Evolutionary conservation across 2,113 vertebrate genomes (phyloP), one percentile per base, ranked within the genome.

Genomic region (Coreoperca whiteheadi): DNA sequence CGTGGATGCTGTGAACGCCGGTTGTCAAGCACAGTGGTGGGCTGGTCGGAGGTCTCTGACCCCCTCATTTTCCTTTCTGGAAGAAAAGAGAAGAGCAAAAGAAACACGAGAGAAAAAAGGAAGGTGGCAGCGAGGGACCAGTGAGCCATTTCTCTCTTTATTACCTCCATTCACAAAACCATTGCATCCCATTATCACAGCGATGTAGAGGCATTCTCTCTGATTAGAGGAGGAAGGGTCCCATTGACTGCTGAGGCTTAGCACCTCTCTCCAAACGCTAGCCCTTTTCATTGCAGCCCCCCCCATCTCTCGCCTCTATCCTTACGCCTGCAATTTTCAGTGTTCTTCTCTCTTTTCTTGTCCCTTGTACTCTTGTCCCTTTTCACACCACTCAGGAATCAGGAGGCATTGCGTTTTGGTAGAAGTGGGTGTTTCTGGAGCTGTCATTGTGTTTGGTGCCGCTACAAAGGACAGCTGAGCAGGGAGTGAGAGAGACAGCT

Each of bases 161-260:
- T 92, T 90, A 89, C 88, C 87, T 91, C 91, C 96, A 96, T 96
- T 96, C 94, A 95, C 91, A 93, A 95, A 95, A 91, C 86, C 92
- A 94, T 94, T 88, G 88, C 93, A 93, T 93, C 86, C 91, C 91
- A 95, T 96, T 91, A 90, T 91, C 92, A 91, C 79, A 89, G 94
- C 89, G 84, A 95, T 96, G 95, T 95, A 94, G 94, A 94, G 91
- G 88, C 92, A 91, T 94, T 94, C 89, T 89, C 89, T 90, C 78
- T 83, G 90, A 87, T 91, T 90, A 93, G 92, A 93, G 93, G 95
- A 95, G 93, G 93, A 93, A 94, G 89, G 91, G 93, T 96, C 95
- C 94, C 94, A 94, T 95, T 94, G 91, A 93, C 94, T 92, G 92
- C 92, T 84, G 85, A 92, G 90, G 93, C 93, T 95, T 90, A 94